phyloP scores from a whole-genome alignment of 2,113 vertebrate species.

The Psilopsiagon aymara region DNA sequence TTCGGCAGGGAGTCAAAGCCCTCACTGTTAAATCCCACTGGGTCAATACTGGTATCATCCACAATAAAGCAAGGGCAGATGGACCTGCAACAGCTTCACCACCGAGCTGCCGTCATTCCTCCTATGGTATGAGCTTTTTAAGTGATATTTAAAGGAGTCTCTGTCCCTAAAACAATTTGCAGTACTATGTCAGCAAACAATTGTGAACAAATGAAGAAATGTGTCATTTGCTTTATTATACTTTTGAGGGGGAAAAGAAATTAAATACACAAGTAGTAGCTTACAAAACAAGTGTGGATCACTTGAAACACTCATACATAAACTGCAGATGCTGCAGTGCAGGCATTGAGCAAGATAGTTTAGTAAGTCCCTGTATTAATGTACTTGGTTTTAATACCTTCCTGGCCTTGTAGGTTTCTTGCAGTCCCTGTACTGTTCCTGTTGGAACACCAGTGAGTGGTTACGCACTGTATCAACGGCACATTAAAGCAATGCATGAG shows the following conservation, averaged over 20 bases:
- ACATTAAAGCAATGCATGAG: constrained; percentile 94
- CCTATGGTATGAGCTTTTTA: constrained; percentile 85
- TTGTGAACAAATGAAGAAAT: background rate
- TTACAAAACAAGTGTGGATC: background rate
- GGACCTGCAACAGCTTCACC: constrained; percentile 93
- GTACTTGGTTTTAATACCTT: background rate
- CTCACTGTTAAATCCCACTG: constrained; percentile 83
- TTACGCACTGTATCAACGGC: constrained; percentile 90
- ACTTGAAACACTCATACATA: background rate
- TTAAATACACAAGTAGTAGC: background rate
- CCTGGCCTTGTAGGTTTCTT: constrained; percentile 76
- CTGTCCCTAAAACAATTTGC: background rate
- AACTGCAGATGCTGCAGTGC: background rate
- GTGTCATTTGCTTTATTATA: background rate
- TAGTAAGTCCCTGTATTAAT: background rate
- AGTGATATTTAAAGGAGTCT: background rate
- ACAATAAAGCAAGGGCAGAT: constrained; percentile 85
- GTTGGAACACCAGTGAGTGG: constrained; percentile 85
- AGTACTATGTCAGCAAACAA: background rate
- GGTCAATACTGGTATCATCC: constrained; percentile 87
- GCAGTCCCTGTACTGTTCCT: constrained; percentile 80
- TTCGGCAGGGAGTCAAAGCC: constrained; percentile 90
- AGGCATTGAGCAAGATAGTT: background rate
- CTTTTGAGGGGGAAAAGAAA: background rate
- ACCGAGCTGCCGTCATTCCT: constrained; percentile 93